Base-by-base conservation (phyloP, 2,797 vertebrate genomes). In the Iguana delicatissima region DNA sequence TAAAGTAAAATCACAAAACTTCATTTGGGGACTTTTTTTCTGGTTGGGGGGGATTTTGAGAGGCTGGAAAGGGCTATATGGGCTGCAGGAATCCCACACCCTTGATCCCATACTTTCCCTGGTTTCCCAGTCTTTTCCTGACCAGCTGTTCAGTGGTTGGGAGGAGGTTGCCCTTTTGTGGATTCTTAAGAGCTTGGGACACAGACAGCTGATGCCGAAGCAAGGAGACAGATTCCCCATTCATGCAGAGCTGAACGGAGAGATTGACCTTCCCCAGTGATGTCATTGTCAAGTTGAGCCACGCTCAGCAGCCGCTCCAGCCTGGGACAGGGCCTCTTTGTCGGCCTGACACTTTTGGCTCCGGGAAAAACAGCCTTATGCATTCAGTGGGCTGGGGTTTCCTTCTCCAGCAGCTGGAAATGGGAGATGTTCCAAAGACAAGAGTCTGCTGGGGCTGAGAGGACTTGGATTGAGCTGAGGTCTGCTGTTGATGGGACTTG, bases 251-350 rank as follows among this genome's bases (percentile, higher is more conserved):
- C 72, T 52, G 32, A 73, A 73, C 50, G 89, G 76, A 67, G 85
- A 50, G 22, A 79, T 64, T 79, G 88, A 85, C 91, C 87, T 81
- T 77, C 67, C 86, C 82, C 67, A 64, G 84, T 93, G 89, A 92
- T 89, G 90, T 93, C 92, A 93, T 92, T 88, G 91, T 93, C 79
- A 82, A 85, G 79, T 69, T 79, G 87, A 82, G 76, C 76, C 0
- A 18, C 6, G 0, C n/a, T n/a, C 38, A n/a, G n/a, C 87, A 81
- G 52, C 69, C 42, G 83, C 26, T 77, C 35, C 77, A 26, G 46
- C 69, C n/a, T 46, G 24, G 77, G 80, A 93, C 91, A 93, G 92
- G 89, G 67, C 59, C 16, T 59, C 89, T 93, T 92, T 93, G 90
- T 89, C n/a, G 32, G 80, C 18, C 64, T 38, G 24, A 26, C 73